phyloP scores from a whole-genome alignment of 1,140 invertebrate species.

The Aethina tumida region DNA sequence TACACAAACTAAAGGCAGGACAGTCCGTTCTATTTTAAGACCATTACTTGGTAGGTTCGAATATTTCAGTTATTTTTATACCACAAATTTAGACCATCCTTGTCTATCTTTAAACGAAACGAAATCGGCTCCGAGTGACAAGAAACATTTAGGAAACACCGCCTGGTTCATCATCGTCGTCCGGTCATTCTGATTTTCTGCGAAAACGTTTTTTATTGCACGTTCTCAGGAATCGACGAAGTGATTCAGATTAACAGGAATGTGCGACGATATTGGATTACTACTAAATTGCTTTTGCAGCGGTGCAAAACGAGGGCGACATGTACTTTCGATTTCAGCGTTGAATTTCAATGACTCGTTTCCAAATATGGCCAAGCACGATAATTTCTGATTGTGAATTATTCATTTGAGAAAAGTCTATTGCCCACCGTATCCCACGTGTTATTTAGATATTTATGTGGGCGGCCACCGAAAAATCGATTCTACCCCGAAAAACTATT shows the following conservation, averaged over 20 bases:
- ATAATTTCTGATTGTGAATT: too few relatives aligned
- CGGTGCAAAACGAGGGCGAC: not conserved
- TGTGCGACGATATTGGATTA: too few relatives aligned
- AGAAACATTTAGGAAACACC: too few relatives aligned
- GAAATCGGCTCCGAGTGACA: too few relatives aligned
- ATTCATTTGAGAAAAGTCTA: constrained; percentile 2
- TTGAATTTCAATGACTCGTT: constrained; percentile 8
- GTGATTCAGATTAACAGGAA: too few relatives aligned
- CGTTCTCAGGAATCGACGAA: too few relatives aligned
- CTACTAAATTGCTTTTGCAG: not conserved
- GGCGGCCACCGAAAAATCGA: not conserved
- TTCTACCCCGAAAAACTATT: not conserved
- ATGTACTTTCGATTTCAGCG: constrained; percentile 8
- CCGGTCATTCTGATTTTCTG: too few relatives aligned
- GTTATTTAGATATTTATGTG: constrained; percentile 3
- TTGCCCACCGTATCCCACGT: constrained; percentile 1
- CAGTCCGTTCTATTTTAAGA: constrained; percentile 18
- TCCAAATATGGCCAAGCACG: constrained; percentile 4
- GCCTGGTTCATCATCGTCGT: too few relatives aligned
- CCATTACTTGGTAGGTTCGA: constrained; percentile 18
- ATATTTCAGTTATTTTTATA: constrained; percentile 24
- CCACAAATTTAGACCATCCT: constrained; percentile 20
- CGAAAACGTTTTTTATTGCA: too few relatives aligned
- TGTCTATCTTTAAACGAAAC: constrained; percentile 12
- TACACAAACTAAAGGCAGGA: constrained; percentile 18